Conservation (phyloP, 2,113 vertebrate genomes). For the Oceanites oceanicus region DNA sequence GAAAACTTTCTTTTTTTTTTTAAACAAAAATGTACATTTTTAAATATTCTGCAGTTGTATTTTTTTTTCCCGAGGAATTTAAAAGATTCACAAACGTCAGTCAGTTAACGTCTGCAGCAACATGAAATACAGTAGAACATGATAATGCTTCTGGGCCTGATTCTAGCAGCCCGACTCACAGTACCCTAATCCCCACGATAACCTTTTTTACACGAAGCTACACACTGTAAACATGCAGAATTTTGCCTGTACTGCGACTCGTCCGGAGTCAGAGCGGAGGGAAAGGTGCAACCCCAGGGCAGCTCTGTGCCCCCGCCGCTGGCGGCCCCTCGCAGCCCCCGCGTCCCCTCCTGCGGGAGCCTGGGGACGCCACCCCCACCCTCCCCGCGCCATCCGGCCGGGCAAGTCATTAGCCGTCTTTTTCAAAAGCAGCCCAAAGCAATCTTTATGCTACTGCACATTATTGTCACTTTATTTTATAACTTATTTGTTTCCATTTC, state of each 20-base stretch:
- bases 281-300: not conserved
- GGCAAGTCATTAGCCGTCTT: constrained; percentile 13
- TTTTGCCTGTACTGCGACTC: not conserved
- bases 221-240: not conserved
- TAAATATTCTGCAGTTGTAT: not conserved
- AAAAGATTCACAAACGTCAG: not conserved
- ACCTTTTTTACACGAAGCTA: not conserved
- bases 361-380: not conserved
- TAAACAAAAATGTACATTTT: not conserved
- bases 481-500: constrained; percentile 67
- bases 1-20: not conserved
- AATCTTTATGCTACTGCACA: constrained; percentile 51
- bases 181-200: rapidly evolving
- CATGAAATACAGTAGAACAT: not conserved
- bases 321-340: not conserved
- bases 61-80: not conserved
- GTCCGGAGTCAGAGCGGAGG: not conserved
- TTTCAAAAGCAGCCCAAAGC: constrained; percentile 53
- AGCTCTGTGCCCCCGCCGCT: not conserved
- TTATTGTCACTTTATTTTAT: constrained; percentile 62
- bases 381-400: not conserved
- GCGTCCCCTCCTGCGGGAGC: not conserved
- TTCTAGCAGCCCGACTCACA: not conserved
- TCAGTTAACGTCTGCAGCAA: not conserved
- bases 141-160: not conserved